Percentiles rank a stretch among this genome's conserved stretches.
These are phyloP conservation scores for Belgica antarctica DNA, from an alignment of 2,888 invertebrate species.

Conservation along the genomic window DNA sequence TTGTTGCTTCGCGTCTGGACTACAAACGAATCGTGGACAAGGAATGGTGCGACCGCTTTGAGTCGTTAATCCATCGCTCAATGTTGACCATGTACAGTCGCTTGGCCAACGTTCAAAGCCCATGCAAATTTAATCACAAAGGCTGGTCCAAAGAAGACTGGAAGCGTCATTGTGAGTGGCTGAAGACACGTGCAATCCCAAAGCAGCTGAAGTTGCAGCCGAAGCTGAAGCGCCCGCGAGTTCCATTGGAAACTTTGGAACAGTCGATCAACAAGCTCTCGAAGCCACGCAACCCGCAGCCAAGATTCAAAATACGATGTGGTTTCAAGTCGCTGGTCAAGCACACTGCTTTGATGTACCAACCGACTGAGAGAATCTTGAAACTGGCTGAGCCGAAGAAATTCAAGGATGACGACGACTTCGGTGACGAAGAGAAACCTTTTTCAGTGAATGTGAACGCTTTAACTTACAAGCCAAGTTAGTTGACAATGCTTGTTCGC, in stretches of 20 bases:
- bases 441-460: slow-evolving; percentile 1
- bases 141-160: slow-evolving; percentile 48
- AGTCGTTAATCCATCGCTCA: background rate
- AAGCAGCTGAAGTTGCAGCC: slow-evolving; percentile 47
- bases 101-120: slow-evolving; percentile 49
- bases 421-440: background rate
- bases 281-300: background rate
- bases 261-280: background rate
- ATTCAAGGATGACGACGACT: background rate
- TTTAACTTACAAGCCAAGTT: slow-evolving; percentile 24
- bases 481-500: slow-evolving; percentile 11
- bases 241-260: background rate
- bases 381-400: slow-evolving; percentile 48
- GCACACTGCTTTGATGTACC: background rate
- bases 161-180: slow-evolving; percentile 48
- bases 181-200: slow-evolving; percentile 49
- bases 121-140: slow-evolving; percentile 47
- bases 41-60: background rate
- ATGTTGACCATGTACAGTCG: slow-evolving; percentile 52
- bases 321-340: slow-evolving; percentile 8
- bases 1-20: background rate
- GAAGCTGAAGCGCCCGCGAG: slow-evolving; percentile 46
- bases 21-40: background rate
- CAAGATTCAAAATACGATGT: background rate
- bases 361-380: slow-evolving; percentile 48